Conservation (phyloP, 2,888 invertebrate genomes). For the Cenopis cana region DNA sequence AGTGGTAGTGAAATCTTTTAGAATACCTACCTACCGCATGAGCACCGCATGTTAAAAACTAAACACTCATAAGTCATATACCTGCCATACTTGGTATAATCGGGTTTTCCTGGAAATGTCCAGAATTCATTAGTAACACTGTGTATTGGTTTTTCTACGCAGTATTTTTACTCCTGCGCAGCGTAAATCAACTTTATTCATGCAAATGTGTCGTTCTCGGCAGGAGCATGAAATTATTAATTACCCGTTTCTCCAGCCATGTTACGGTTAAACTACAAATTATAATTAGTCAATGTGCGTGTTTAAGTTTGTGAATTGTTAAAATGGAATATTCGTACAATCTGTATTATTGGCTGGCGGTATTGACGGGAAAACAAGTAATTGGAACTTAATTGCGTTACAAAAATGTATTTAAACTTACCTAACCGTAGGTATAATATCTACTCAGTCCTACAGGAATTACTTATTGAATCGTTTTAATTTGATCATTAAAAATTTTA, state of each 20-base stretch:
- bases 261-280: slow-evolving; percentile 45
- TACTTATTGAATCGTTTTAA: too few species aligned
- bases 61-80: not conserved
- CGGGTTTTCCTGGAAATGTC: not conserved
- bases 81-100: not conserved
- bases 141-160: slow-evolving; percentile 2
- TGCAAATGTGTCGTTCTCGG: slow-evolving; percentile 62
- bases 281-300: slow-evolving; percentile 1
- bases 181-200: slow-evolving; percentile 57
- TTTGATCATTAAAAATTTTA: too few species aligned
- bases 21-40: not conserved
- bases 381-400: not conserved
- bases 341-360: not conserved
- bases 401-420: not conserved
- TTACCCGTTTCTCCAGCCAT: slow-evolving; percentile 52
- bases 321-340: not conserved
- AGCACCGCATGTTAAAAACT: too few species aligned
- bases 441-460: too few species aligned
- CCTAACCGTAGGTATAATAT: too few species aligned
- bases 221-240: slow-evolving; percentile 60
- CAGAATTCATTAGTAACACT: not conserved
- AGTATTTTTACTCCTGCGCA: slow-evolving; percentile 15
- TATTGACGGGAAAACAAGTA: not conserved
- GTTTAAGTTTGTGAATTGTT: not conserved
- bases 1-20: not conserved